phyloP scores from a whole-genome alignment of 2,797 vertebrate genomes.

The Macrochelys suwanniensis region DNA sequence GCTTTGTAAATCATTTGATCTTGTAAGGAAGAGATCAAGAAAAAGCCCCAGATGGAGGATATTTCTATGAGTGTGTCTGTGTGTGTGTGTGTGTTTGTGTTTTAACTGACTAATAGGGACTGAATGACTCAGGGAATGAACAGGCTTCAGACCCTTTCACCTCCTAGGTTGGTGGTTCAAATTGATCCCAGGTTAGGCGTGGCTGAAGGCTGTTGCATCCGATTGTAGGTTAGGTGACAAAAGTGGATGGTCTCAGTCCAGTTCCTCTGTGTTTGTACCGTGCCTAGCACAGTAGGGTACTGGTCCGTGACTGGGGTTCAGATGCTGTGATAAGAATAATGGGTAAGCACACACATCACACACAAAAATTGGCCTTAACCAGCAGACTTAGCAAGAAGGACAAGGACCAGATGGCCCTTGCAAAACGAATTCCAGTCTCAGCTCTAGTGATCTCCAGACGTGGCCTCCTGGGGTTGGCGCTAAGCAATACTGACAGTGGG shows the following conservation, averaged over 20 bases:
- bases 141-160: background rate
- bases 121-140: background rate
- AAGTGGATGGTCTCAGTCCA: background rate
- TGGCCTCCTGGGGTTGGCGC: background rate
- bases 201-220: constrained; percentile 1
- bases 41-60: constrained; percentile 5
- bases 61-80: background rate
- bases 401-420: background rate
- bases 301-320: background rate
- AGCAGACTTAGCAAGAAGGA: background rate
- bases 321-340: background rate
- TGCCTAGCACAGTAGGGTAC: background rate
- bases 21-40: constrained; percentile 28
- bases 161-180: background rate
- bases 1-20: background rate
- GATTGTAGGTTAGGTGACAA: background rate
- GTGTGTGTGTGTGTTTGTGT: no score
- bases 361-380: background rate
- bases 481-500: constrained; percentile 1
- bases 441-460: background rate
- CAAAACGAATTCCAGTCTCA: background rate
- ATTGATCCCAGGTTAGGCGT: background rate
- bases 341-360: background rate
- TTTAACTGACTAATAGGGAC: background rate
- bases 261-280: background rate